These are phyloP conservation scores for Tenthredo mesomela DNA, from an alignment of 2,888 invertebrate species.

Conservation along the genomic window DNA sequence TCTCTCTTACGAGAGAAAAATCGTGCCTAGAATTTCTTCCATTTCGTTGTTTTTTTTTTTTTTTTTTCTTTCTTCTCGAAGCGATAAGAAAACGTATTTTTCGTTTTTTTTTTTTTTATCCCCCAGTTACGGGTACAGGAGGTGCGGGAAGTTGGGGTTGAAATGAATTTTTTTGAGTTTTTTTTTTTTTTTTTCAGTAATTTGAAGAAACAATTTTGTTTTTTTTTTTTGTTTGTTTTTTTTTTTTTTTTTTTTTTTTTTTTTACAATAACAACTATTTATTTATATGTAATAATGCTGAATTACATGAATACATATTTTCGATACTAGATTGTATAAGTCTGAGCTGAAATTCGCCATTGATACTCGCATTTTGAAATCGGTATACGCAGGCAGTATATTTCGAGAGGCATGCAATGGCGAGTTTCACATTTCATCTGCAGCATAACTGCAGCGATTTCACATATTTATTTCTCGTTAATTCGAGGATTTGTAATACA, in stretches of 20 bases:
- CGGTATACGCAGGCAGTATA: background rate
- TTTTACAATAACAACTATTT: constrained; percentile 78
- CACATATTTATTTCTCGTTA: constrained; percentile 26
- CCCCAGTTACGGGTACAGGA: background rate
- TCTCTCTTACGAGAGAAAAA: background rate
- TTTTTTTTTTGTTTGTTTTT: background rate
- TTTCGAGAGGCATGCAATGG: constrained; percentile 21
- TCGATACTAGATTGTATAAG: constrained; percentile 75
- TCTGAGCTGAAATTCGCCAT: constrained; percentile 60
- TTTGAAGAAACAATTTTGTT: background rate
- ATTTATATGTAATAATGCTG: constrained; percentile 78
- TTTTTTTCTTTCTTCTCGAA: background rate
- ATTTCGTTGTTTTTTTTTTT: background rate
- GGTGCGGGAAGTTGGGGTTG: background rate
- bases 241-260: background rate
- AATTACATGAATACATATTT: constrained; percentile 77
- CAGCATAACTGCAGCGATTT: constrained; percentile 32
- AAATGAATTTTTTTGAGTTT: background rate
- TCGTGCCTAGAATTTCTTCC: background rate
- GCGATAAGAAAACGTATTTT: background rate
- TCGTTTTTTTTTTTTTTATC: background rate
- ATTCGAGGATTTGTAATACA: background rate
- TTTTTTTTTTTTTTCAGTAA: background rate
- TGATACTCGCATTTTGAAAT: background rate
- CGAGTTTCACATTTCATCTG: constrained; percentile 26